Percentiles rank a stretch among this genome's conserved stretches.
Evolutionary conservation across 2,888 invertebrate species (phyloP).

Genomic region (Alloplasta piceator): DNA sequence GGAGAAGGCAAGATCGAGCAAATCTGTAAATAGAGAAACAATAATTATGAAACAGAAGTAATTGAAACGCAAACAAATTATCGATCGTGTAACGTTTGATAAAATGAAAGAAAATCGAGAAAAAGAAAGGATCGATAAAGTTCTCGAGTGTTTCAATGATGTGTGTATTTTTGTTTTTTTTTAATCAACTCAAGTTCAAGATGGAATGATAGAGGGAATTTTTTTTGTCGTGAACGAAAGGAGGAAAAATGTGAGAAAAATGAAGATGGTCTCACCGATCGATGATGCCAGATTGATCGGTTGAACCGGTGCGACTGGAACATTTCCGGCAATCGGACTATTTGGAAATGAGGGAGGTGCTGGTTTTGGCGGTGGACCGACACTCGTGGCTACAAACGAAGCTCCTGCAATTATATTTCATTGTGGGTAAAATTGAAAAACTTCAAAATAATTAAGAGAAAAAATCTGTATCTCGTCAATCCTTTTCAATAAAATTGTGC

Average conservation of each 20-base stretch:
- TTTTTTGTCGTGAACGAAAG: not conserved
- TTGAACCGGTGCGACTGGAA: conserved; percentile 74
- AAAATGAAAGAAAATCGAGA: conserved; percentile 5
- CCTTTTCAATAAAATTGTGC: too few relatives aligned
- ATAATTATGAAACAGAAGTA: conserved; percentile 47
- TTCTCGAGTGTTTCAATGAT: not conserved
- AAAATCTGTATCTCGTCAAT: not conserved
- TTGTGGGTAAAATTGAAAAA: not conserved
- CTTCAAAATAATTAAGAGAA: not conserved
- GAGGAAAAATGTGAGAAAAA: not conserved
- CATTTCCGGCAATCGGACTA: conserved; percentile 75
- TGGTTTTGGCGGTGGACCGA: conserved; percentile 82
- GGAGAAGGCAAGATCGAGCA: conserved; percentile 79
- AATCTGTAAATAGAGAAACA: conserved; percentile 78
- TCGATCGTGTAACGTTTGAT: not conserved
- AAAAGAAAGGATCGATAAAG: not conserved
- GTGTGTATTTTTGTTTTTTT: too few relatives aligned
- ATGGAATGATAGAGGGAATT: too few relatives aligned
- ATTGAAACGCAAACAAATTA: not conserved
- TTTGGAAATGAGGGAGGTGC: conserved; percentile 84
- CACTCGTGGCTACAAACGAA: conserved; percentile 75
- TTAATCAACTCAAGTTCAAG: too few relatives aligned
- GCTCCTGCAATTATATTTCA: conserved; percentile 71
- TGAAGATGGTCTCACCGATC: conserved; percentile 73
- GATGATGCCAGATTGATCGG: conserved; percentile 66